Percentiles rank a stretch among this genome's conserved stretches.
These are phyloP conservation scores for Enteromius paludinosus DNA, from an alignment of 2,797 vertebrate genomes.

Conservation along the genomic window DNA sequence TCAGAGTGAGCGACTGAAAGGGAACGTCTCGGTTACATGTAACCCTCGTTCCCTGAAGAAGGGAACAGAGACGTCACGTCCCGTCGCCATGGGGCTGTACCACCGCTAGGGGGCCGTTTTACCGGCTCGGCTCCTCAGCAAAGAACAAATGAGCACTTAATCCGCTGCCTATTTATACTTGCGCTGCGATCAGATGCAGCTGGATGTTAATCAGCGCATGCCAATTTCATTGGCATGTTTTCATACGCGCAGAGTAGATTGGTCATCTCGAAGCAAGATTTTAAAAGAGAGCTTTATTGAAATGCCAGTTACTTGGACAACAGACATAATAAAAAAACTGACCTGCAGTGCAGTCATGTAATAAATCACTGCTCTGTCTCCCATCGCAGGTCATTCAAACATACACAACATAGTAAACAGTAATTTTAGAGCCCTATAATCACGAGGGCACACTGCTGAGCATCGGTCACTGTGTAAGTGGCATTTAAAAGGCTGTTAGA, in stretches of 20 bases:
- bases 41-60: too few species aligned
- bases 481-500: slow-evolving; percentile 35
- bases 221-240: neutral
- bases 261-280: neutral
- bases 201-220: too few species aligned
- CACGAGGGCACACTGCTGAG: neutral
- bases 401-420: slow-evolving; percentile 18
- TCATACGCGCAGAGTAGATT: neutral
- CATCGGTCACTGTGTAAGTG: slow-evolving; percentile 7
- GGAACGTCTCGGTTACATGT: too few species aligned
- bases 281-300: slow-evolving; percentile 4
- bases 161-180: too few species aligned
- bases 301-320: slow-evolving; percentile 6
- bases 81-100: too few species aligned
- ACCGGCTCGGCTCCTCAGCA: too few species aligned
- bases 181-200: too few species aligned
- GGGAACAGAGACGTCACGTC: too few species aligned
- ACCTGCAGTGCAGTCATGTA: slow-evolving; percentile 23
- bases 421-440: neutral
- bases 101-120: too few species aligned
- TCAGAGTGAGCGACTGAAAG: too few species aligned
- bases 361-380: slow-evolving; percentile 24
- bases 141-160: too few species aligned
- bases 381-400: neutral
- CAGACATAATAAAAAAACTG: slow-evolving; percentile 8